Evolutionary conservation across 2,113 vertebrate genomes (phyloP).

Genomic region (Oreamnos americanus): DNA sequence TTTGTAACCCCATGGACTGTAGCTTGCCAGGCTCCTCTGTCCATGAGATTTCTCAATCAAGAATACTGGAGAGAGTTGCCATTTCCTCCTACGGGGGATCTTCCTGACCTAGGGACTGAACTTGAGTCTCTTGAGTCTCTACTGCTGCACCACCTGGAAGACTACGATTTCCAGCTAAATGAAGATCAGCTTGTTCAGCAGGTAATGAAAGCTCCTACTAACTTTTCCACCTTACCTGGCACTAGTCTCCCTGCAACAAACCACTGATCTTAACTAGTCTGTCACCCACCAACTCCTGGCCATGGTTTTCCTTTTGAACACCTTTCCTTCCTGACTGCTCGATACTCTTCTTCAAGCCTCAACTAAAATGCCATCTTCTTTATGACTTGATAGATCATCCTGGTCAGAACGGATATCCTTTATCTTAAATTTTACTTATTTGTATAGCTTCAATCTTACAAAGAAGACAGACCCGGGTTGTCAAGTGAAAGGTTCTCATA

Average conservation of each 20-base stretch:
- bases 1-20: neutral
- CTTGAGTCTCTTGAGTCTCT: neutral
- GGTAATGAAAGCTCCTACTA: neutral
- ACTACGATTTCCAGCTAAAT: neutral
- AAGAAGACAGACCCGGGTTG: neutral
- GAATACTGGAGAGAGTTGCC: neutral
- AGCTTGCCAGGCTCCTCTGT: neutral
- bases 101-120: neutral
- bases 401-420: neutral
- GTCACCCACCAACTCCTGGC: neutral
- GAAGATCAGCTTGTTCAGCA: neutral
- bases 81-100: neutral
- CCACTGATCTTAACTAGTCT: neutral
- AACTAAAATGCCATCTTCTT: neutral
- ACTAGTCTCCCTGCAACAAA: neutral
- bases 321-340: neutral
- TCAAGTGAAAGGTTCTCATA: slow-evolving; percentile 4
- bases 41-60: neutral
- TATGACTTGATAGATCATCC: neutral
- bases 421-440: neutral
- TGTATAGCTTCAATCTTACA: neutral
- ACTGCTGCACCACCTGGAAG: neutral
- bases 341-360: neutral
- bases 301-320: neutral
- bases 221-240: neutral